phyloP scores from a whole-genome alignment of 2,797 vertebrate species.

The Arrhamphus sclerolepis region DNA sequence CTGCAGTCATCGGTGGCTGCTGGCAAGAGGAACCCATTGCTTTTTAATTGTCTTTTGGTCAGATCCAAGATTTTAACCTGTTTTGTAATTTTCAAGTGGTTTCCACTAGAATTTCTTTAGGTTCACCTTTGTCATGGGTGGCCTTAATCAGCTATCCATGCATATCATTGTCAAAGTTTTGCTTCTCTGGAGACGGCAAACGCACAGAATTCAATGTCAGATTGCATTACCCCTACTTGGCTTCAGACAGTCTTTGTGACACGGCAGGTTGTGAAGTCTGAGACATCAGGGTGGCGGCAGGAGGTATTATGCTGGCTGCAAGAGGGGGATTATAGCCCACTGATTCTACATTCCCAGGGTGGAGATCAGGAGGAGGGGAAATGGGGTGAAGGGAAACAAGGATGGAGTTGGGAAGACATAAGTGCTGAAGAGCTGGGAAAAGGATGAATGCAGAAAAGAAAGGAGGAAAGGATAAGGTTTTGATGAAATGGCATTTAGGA shows the following conservation, averaged over 20 bases:
- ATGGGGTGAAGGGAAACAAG: conserved; percentile 10
- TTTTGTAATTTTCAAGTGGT: conserved; percentile 10
- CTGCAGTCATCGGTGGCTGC: background rate
- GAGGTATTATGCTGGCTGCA: conserved; percentile 59
- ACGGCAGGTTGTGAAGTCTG: conserved; percentile 62
- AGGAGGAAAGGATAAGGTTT: conserved; percentile 19
- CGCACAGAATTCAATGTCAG: conserved; percentile 36
- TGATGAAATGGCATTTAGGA: conserved; percentile 38
- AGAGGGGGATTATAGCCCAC: conserved; percentile 54
- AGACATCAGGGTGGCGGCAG: conserved; percentile 60
- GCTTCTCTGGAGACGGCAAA: conserved; percentile 17
- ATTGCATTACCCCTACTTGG: conserved; percentile 38
- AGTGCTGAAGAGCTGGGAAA: background rate
- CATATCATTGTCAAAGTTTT: conserved; percentile 28
- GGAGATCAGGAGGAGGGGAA: conserved; percentile 21
- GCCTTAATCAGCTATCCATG: conserved; percentile 16
- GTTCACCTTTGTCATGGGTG: conserved; percentile 27
- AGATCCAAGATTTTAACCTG: background rate
- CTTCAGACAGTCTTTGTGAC: conserved; percentile 51
- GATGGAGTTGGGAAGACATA: background rate
- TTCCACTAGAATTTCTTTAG: background rate
- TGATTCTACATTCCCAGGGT: conserved; percentile 46
- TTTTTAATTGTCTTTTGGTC: background rate
- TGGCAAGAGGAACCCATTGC: background rate
- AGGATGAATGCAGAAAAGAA: conserved; percentile 6